Evolutionary conservation across 2,797 vertebrate genomes (phyloP), one percentile per base, ranked within the genome.

Genomic region (Sternarchorhynchus goeldii): DNA sequence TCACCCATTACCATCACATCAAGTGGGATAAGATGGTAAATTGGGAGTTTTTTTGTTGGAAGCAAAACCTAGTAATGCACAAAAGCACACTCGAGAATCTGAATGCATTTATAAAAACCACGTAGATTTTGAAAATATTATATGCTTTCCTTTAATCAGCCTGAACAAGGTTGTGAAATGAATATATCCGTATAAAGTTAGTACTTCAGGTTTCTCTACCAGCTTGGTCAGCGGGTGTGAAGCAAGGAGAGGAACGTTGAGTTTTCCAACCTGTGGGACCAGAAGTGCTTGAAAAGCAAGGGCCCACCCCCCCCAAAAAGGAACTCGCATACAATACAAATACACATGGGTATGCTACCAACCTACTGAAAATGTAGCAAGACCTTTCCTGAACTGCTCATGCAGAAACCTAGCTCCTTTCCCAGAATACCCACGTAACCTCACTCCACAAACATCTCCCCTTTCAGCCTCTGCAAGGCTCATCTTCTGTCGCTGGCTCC

Each of bases 221-320:
- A 55, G 53, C 16, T 20, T 68, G 21, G 2, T 65, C 58, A 57
- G 71, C 53, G 65, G 63, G 16, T 64, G 71, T 2, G 25, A 32
- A 1, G 10, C 14, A 16, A 41, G 67, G 20, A 21, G 8, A 64
- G 39, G 16, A 3, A 18, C 56, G 18, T 63, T 10, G 31, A 1
- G 8, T 56, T 60, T 78, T 34, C 73, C 31, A 84, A 77, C 81
- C 78, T 63, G 84, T 63, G 60, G 34, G 73, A 82, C 86, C 78
- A 82, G 84, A 83, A 77, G 79, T 81, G 79, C 85, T 74, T 57
- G 82, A 83, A 25, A 25, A 68, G 66, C 76, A 29, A 77, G 69
- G 83, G 83, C 76, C 77, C 80, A 79, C 72, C 41, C 70, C 45
- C 45, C 14, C 10, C 8, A 14, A 16, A 73, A 66, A 25, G 25